These are phyloP conservation scores for Adrianichthys oophorus DNA, from an alignment of 2,797 vertebrate species.

Conservation along the genomic window DNA sequence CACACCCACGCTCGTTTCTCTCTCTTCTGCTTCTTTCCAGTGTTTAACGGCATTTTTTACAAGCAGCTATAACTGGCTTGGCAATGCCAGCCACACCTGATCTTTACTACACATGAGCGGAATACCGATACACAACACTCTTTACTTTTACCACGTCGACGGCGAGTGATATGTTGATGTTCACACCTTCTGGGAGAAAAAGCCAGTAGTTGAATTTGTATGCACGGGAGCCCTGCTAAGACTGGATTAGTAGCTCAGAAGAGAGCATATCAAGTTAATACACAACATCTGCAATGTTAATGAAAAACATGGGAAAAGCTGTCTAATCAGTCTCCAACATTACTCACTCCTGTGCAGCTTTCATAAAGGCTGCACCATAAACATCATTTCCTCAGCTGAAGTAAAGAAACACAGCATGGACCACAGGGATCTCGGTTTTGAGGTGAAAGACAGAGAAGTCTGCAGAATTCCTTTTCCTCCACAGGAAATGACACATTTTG, in stretches of 20 bases:
- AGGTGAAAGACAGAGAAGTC: slow-evolving; percentile 11
- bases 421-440: slow-evolving; percentile 33
- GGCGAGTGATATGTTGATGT: slow-evolving; percentile 47
- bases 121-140: slow-evolving; percentile 5
- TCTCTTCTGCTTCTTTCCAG: slow-evolving; percentile 37
- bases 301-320: slow-evolving; percentile 44
- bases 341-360: slow-evolving; percentile 40
- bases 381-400: slow-evolving; percentile 41
- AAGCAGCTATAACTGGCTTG: slow-evolving; percentile 34
- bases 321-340: slow-evolving; percentile 39
- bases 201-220: slow-evolving; percentile 18
- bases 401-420: slow-evolving; percentile 42
- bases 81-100: slow-evolving; percentile 31
- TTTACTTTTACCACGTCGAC: slow-evolving; percentile 28
- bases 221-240: slow-evolving; percentile 22
- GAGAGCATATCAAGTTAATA: slow-evolving; percentile 41
- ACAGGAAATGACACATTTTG: slow-evolving; percentile 43
- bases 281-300: slow-evolving; percentile 58
- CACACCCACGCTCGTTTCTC: slow-evolving; percentile 41
- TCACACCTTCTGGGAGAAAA: slow-evolving; percentile 40
- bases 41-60: slow-evolving; percentile 37
- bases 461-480: background rate
- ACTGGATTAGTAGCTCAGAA: slow-evolving; percentile 25
- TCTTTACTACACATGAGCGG: slow-evolving; percentile 17
- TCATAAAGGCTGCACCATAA: slow-evolving; percentile 28